Evolutionary conservation across 2,113 vertebrate species (phyloP).

Genomic region (Pyxicephalus adspersus): DNA sequence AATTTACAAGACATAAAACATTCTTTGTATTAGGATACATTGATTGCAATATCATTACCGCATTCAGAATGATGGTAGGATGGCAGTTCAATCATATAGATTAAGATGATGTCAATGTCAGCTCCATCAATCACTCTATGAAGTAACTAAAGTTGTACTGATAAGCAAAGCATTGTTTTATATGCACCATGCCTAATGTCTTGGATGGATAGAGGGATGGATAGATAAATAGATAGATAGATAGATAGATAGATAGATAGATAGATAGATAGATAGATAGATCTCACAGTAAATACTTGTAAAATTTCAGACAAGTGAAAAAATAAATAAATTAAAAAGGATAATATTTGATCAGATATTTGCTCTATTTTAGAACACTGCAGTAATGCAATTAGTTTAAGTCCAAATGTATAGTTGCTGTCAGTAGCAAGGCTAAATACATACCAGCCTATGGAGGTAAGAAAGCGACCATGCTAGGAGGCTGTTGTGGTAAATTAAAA

Average conservation of each 20-base stretch:
- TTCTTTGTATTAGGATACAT: background rate
- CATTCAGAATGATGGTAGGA: background rate
- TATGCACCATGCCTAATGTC: background rate
- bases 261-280: constrained; percentile 29
- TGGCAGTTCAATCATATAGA: constrained; percentile 9
- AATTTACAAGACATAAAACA: background rate
- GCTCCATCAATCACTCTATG: constrained; percentile 18
- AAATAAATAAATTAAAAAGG: too few species aligned
- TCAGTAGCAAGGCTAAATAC: too few species aligned
- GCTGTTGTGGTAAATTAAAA: too few species aligned
- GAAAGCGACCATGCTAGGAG: too few species aligned
- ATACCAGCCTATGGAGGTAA: too few species aligned
- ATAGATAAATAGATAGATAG: constrained; percentile 22
- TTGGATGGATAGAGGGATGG: constrained; percentile 13
- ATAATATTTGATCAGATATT: too few species aligned
- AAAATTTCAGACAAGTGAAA: too few species aligned
- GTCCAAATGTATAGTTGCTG: too few species aligned
- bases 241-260: constrained; percentile 38
- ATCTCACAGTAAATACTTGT: too few species aligned
- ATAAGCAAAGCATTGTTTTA: background rate
- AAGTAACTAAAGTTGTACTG: background rate
- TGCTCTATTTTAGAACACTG: too few species aligned
- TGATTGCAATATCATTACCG: background rate
- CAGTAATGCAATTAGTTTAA: too few species aligned
- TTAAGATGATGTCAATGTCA: constrained; percentile 2